These are phyloP conservation scores for Coturnix japonica DNA, from an alignment of 2,113 vertebrate genomes.

Conservation along the genomic window DNA sequence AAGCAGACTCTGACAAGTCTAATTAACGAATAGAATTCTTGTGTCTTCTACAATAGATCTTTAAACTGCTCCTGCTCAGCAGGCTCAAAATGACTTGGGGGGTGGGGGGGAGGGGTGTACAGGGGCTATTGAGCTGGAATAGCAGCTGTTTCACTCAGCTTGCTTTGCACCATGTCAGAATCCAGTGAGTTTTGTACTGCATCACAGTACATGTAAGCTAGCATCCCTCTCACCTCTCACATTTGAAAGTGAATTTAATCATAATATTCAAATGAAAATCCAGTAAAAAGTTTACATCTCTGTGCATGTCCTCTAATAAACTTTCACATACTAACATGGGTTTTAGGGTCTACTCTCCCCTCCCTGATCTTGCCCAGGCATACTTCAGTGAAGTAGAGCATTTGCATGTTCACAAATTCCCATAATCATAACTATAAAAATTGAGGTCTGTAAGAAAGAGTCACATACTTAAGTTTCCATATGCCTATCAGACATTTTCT, in stretches of 20 bases:
- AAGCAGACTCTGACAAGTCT: slow-evolving; percentile 50
- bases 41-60: slow-evolving; percentile 63
- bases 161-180: not conserved
- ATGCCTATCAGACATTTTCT: not conserved
- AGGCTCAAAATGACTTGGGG: slow-evolving; percentile 29
- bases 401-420: not conserved
- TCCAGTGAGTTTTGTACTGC: not conserved
- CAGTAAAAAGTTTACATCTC: not conserved
- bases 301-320: not conserved
- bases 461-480: not conserved
- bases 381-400: not conserved
- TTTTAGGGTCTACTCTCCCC: not conserved
- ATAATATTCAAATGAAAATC: not conserved
- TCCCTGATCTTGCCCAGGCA: not conserved
- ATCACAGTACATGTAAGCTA: not conserved
- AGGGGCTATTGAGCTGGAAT: slow-evolving; percentile 23
- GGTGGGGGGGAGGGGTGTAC: not conserved
- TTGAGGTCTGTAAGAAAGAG: not conserved
- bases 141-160: slow-evolving; percentile 6
- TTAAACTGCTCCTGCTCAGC: slow-evolving; percentile 51
- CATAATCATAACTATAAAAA: not conserved
- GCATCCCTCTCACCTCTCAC: not conserved
- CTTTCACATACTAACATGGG: not conserved
- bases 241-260: not conserved
- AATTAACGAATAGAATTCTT: slow-evolving; percentile 73